Percentiles rank a stretch among this genome's conserved stretches.
These are phyloP conservation scores for Agapornis roseicollis DNA, from an alignment of 2,113 vertebrate genomes.

Conservation along the genomic window DNA sequence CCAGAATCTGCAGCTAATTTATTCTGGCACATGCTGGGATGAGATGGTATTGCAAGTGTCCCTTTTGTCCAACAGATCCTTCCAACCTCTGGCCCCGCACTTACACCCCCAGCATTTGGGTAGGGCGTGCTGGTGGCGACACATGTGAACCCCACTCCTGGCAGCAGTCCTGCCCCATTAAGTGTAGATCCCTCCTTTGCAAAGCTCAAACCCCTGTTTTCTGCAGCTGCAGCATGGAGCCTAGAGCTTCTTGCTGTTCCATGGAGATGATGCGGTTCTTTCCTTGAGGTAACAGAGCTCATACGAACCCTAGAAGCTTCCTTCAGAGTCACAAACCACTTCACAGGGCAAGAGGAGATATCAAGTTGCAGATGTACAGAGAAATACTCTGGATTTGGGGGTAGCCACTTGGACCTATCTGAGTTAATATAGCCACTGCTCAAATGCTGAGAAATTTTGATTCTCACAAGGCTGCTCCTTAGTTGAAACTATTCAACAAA, in stretches of 20 bases:
- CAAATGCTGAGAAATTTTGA: not conserved
- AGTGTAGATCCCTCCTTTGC: not conserved
- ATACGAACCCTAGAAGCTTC: not conserved
- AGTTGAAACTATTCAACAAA: conserved; percentile 2
- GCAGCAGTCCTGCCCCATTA: not conserved
- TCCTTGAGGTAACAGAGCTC: not conserved
- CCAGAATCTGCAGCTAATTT: not conserved
- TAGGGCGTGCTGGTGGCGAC: too few species aligned
- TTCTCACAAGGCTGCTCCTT: not conserved
- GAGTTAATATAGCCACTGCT: not conserved
- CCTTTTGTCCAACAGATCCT: not conserved
- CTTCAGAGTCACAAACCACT: not conserved
- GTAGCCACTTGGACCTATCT: not conserved
- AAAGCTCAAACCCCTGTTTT: not conserved
- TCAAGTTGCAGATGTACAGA: not conserved
- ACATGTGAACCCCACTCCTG: accelerated
- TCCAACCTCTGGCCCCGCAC: not conserved
- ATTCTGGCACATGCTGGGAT: not conserved
- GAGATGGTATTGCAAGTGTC: not conserved
- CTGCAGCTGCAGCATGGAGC: not conserved
- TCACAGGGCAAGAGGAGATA: not conserved
- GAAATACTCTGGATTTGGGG: not conserved
- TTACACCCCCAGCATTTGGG: not conserved
- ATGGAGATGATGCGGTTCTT: not conserved
- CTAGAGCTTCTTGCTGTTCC: not conserved